Evolutionary conservation across 2,797 vertebrate genomes (phyloP).

Genomic region (Pangasius macronema): DNA sequence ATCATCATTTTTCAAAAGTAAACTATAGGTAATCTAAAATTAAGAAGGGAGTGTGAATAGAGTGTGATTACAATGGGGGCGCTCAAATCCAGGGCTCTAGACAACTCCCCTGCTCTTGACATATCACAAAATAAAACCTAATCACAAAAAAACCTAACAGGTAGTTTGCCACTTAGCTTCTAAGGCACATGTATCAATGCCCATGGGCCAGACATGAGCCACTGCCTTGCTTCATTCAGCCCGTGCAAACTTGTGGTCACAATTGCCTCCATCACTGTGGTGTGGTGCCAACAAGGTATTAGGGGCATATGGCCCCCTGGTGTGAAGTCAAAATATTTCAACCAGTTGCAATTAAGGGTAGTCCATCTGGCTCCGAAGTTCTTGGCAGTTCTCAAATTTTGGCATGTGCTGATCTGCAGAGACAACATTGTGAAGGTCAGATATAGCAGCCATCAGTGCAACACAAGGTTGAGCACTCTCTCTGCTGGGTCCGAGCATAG

Average conservation of each 20-base stretch:
- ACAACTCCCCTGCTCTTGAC: background rate
- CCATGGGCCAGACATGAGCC: background rate
- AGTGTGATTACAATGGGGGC: background rate
- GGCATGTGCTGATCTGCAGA: background rate
- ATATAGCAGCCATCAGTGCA: background rate
- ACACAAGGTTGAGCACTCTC: background rate
- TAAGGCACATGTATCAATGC: background rate
- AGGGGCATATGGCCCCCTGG: background rate
- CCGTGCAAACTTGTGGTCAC: background rate
- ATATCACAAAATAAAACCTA: background rate
- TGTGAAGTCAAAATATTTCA: background rate
- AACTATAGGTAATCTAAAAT: conserved; percentile 1
- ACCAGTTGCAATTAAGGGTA: background rate
- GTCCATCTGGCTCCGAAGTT: background rate
- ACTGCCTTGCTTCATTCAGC: background rate
- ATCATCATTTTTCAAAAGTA: background rate
- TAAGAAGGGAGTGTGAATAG: background rate
- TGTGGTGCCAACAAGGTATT: background rate
- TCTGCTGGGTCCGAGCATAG: background rate
- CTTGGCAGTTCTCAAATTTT: background rate
- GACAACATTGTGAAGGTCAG: background rate
- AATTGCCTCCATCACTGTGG: background rate
- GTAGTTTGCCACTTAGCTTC: background rate
- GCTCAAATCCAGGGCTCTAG: background rate
- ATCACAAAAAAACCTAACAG: background rate